These are phyloP conservation scores for Nesidiocoris tenuis DNA, from an alignment of 2,888 invertebrate species.

Conservation along the genomic window DNA sequence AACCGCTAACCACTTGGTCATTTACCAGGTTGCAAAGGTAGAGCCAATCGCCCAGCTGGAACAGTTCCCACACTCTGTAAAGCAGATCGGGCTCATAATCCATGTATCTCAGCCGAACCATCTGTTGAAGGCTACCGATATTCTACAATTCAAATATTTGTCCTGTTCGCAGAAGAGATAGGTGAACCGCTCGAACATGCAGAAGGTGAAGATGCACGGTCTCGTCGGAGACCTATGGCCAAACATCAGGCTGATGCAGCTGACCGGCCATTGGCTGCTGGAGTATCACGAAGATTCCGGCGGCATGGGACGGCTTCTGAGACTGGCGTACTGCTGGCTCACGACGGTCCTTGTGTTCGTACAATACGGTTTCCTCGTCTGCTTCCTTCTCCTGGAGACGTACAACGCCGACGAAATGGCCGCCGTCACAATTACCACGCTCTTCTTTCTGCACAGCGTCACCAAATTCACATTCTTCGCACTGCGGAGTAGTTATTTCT, in stretches of 20 bases:
- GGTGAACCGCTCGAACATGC: constrained; percentile 37
- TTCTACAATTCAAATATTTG: no score
- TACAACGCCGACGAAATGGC: constrained; percentile 71
- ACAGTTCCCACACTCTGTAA: no score
- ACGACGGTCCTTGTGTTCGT: constrained; percentile 49
- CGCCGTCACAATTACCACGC: constrained; percentile 77
- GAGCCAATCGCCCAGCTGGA: no score
- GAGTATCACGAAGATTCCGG: constrained; percentile 63
- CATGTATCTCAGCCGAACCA: no score
- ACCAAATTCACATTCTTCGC: constrained; percentile 75
- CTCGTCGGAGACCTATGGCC: constrained; percentile 83
- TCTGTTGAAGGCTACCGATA: no score
- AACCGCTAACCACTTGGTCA: no score
- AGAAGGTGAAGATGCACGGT: constrained; percentile 62
- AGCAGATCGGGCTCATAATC: no score
- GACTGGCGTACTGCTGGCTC: constrained; percentile 54
- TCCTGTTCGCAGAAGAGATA: no score
- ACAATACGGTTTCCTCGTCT: constrained; percentile 61
- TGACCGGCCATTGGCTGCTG: constrained; percentile 75
- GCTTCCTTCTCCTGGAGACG: constrained; percentile 70
- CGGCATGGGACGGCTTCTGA: constrained; percentile 53
- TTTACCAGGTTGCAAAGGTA: no score
- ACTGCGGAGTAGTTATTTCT: constrained; percentile 65
- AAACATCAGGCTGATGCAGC: constrained; percentile 75
- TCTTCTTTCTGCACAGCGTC: constrained; percentile 76